A percentile compares a stretch with the other conserved stretches of the same genome.
Evolutionary conservation across 2,113 vertebrate genomes (phyloP).

Genomic region (Delphinus delphis): DNA sequence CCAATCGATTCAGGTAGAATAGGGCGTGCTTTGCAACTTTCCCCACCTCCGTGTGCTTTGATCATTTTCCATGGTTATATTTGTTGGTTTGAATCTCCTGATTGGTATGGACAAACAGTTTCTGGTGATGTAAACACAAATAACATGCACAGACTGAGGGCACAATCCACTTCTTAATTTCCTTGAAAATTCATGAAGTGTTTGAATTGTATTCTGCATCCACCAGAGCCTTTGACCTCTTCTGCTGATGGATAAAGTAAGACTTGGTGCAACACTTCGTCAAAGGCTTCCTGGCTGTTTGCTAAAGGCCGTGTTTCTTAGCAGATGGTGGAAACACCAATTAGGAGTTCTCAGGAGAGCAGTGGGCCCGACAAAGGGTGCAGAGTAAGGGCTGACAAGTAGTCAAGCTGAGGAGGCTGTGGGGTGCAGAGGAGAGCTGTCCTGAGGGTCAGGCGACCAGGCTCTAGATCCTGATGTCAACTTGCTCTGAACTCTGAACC

Average conservation of each 20-base stretch:
- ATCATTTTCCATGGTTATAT: neutral
- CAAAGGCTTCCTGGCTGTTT: neutral
- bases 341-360: neutral
- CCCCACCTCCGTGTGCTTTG: rapidly evolving
- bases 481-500: neutral
- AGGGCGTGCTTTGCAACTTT: neutral
- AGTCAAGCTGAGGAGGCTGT: rapidly evolving
- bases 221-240: neutral
- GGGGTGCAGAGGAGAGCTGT: neutral
- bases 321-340: neutral
- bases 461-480: neutral
- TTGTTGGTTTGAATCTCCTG: conserved; percentile 5
- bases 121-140: conserved; percentile 10
- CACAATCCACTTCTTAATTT: conserved; percentile 16
- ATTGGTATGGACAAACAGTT: neutral
- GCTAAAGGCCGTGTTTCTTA: neutral
- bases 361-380: neutral
- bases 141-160: neutral
- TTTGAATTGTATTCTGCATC: neutral
- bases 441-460: neutral
- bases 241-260: neutral
- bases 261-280: neutral
- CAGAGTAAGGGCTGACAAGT: neutral
- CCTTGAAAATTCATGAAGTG: neutral
- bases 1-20: neutral